Conservation (phyloP, 2,113 vertebrate genomes). For the Eurystomus gularis region DNA sequence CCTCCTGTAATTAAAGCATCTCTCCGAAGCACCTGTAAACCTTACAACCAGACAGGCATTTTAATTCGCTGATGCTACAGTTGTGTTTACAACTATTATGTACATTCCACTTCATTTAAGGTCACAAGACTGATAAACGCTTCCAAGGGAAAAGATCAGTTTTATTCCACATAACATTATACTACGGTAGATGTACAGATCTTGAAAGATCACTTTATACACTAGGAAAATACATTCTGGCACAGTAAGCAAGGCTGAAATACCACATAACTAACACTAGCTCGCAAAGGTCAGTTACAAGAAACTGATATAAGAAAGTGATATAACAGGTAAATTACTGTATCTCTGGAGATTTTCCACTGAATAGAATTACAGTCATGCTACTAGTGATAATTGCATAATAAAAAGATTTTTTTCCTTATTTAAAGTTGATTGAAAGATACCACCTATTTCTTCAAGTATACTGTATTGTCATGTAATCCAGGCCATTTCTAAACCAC, state of each 20-base stretch:
- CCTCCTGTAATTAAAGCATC: neutral
- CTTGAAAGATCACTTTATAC: neutral
- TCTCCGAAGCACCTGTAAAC: neutral
- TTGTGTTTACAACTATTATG: neutral
- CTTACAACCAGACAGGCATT: neutral
- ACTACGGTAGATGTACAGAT: neutral
- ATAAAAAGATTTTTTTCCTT: neutral
- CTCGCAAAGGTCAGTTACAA: neutral
- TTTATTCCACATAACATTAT: neutral
- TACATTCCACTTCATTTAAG: neutral
- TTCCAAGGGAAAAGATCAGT: neutral
- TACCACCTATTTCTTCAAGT: neutral
- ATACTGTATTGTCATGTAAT: neutral
- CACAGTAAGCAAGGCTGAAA: neutral
- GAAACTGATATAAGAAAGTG: neutral
- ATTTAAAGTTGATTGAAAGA: constrained; percentile 16
- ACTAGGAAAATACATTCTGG: neutral
- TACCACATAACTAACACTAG: neutral
- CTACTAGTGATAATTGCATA: neutral
- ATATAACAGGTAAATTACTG: neutral
- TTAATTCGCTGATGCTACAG: neutral
- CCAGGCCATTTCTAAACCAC: neutral
- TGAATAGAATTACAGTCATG: neutral
- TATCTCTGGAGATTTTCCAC: neutral
- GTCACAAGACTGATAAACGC: neutral